A percentile compares a stretch with the other conserved stretches of the same genome.
Evolutionary conservation across 2,888 invertebrate genomes (phyloP).

Genomic region (Cremastinae sp.): DNA sequence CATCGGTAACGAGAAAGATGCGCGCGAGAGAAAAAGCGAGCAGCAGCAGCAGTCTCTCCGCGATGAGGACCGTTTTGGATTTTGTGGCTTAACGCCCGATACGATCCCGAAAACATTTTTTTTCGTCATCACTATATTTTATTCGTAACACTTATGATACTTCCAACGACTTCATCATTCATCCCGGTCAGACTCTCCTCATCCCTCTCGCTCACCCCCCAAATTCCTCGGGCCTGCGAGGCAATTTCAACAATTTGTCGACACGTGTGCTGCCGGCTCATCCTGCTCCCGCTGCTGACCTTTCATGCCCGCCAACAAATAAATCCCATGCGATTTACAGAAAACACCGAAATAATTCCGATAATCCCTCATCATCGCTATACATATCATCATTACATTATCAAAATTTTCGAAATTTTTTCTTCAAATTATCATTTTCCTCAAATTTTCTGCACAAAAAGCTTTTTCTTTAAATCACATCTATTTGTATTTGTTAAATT

Average conservation of each 20-base stretch:
- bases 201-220: no score
- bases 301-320: no score
- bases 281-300: neutral
- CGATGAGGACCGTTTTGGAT: slow-evolving; percentile 72
- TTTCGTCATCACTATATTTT: slow-evolving; percentile 34
- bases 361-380: no score
- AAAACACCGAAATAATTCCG: no score
- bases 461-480: no score
- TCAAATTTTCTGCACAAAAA: no score
- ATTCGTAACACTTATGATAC: slow-evolving; percentile 32
- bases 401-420: no score
- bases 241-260: slow-evolving; percentile 41
- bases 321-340: no score
- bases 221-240: slow-evolving; percentile 31
- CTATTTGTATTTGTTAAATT: no score
- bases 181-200: slow-evolving; percentile 18
- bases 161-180: slow-evolving; percentile 33
- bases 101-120: slow-evolving; percentile 35
- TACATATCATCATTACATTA: no score
- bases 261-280: slow-evolving; percentile 27
- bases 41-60: slow-evolving; percentile 46
- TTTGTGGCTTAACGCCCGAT: slow-evolving; percentile 76
- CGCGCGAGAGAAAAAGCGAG: slow-evolving; percentile 61
- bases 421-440: no score
- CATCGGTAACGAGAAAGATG: slow-evolving; percentile 67